phyloP scores from a whole-genome alignment of 2,888 invertebrate genomes.

The Polylopha cassiicola region DNA sequence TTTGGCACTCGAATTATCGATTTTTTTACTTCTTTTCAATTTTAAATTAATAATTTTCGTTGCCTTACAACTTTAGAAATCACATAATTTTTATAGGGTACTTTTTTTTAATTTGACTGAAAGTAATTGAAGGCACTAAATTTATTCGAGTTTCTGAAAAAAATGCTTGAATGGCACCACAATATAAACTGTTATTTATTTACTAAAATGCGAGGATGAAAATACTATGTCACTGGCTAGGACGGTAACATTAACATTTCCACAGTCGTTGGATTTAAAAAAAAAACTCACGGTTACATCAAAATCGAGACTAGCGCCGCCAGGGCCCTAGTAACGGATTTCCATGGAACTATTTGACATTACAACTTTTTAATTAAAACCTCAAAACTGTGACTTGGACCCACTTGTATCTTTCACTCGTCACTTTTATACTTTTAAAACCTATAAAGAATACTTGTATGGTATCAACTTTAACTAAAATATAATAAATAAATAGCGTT shows the following conservation, averaged over 20 bases:
- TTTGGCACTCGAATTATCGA: slow-evolving; percentile 48
- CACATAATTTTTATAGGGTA: too few species aligned
- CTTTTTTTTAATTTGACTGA: too few species aligned
- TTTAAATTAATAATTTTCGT: too few species aligned
- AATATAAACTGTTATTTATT: slow-evolving; percentile 6
- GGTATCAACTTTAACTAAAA: slow-evolving; percentile 52
- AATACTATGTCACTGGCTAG: slow-evolving; percentile 48
- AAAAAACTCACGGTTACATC: too few species aligned
- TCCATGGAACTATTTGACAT: too few species aligned
- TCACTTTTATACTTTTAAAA: slow-evolving; percentile 44
- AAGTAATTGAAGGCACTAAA: too few species aligned
- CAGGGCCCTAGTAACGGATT: too few species aligned
- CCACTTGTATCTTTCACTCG: slow-evolving; percentile 44
- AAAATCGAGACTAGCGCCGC: too few species aligned
- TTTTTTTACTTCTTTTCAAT: too few species aligned
- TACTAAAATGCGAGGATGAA: slow-evolving; percentile 15
- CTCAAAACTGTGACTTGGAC: slow-evolving; percentile 40
- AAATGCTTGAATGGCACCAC: slow-evolving; percentile 37
- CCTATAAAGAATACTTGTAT: slow-evolving; percentile 66
- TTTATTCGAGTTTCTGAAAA: slow-evolving; percentile 38
- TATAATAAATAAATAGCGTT: slow-evolving; percentile 40
- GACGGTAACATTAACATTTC: slow-evolving; percentile 3
- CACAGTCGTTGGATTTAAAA: neutral
- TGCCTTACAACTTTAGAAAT: too few species aligned
- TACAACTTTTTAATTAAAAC: too few species aligned